Evolutionary conservation across 2,113 vertebrate genomes (phyloP).

Genomic region (Lamprotornis superbus): DNA sequence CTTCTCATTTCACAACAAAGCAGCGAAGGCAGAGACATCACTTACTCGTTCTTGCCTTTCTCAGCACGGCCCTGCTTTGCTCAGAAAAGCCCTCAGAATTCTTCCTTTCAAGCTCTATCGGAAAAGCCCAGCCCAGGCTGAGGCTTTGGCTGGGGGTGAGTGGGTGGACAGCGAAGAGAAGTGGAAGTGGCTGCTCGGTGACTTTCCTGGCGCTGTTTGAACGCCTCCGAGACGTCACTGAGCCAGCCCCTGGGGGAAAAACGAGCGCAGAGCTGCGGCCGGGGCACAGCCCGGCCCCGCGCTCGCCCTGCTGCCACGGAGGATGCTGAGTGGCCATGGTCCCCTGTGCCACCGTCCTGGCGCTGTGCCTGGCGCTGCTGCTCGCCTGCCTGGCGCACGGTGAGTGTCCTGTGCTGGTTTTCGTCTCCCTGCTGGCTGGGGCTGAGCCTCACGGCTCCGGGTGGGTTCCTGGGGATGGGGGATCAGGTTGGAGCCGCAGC

Average conservation of each 20-base stretch:
- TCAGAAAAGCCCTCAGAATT: background rate
- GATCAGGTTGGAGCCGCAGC: accelerated
- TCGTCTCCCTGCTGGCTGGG: accelerated
- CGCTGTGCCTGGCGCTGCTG: background rate
- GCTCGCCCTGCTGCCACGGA: background rate
- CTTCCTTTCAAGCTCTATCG: background rate
- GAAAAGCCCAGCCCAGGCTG: background rate
- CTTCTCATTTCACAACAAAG: accelerated
- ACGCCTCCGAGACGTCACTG: constrained; percentile 53
- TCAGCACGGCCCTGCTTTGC: accelerated
- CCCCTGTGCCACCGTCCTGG: background rate
- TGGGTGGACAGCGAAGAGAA: constrained; percentile 13
- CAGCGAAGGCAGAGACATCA: accelerated
- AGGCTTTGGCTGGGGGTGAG: background rate
- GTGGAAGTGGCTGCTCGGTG: background rate
- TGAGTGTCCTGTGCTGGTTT: background rate
- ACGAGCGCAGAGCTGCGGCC: accelerated
- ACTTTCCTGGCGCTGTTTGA: background rate
- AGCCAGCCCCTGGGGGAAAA: constrained; percentile 53
- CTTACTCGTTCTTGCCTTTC: background rate
- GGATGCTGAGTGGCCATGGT: constrained; percentile 34
- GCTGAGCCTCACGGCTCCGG: accelerated
- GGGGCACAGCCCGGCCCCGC: background rate
- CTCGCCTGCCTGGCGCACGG: accelerated
- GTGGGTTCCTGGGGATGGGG: accelerated